These are phyloP conservation scores for Cricetomys ansorgei DNA, from an alignment of 2,113 vertebrate genomes.

Conservation along the genomic window DNA sequence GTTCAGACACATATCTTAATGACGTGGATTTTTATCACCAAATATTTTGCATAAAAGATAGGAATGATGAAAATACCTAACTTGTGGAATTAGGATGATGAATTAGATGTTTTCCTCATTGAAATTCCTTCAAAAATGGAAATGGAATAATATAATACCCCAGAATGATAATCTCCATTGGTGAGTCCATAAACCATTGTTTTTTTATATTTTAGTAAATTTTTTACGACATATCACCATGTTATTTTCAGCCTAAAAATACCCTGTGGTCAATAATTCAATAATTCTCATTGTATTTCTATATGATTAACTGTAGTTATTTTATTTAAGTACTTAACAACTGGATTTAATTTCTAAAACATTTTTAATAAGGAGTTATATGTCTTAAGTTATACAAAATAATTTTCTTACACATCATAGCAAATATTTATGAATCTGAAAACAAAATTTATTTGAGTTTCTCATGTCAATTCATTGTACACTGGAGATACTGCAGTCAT, in stretches of 20 bases:
- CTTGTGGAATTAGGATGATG: background rate
- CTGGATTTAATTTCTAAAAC: slow-evolving; percentile 15
- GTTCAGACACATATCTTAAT: background rate
- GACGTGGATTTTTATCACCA: background rate
- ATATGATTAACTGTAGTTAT: background rate
- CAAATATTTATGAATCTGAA: background rate
- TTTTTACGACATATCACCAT: background rate
- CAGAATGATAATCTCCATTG: background rate
- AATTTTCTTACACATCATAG: background rate
- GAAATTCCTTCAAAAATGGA: background rate
- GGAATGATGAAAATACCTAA: background rate
- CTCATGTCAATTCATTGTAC: background rate
- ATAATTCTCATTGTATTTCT: slow-evolving; percentile 43
- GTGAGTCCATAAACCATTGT: background rate
- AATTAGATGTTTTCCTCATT: background rate
- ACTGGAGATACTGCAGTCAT: background rate
- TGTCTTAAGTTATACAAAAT: background rate
- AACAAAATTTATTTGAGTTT: background rate
- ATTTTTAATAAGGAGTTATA: background rate
- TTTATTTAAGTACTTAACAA: background rate
- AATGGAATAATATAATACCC: rapidly evolving
- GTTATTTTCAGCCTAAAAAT: background rate
- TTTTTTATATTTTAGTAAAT: slow-evolving; percentile 24
- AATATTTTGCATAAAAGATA: background rate
- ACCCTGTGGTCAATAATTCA: background rate